A percentile compares a stretch with the other conserved stretches of the same genome.
These are phyloP conservation scores for Enteromius fasciolatus DNA, from an alignment of 2,797 vertebrate genomes.

Conservation along the genomic window DNA sequence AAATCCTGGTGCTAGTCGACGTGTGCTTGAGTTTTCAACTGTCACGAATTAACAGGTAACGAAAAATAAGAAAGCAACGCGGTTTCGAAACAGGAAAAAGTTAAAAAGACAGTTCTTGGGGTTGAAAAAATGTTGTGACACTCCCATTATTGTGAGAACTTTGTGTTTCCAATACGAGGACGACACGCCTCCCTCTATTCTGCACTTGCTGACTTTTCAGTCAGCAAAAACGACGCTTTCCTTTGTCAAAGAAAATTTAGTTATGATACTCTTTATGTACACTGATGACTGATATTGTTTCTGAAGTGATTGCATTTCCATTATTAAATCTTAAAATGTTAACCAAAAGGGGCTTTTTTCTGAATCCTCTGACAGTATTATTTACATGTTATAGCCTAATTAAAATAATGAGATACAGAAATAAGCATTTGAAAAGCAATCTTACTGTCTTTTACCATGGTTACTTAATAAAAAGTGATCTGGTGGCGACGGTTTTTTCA, in stretches of 20 bases:
- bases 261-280: neutral
- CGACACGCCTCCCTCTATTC: constrained; percentile 49
- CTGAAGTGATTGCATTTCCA: neutral
- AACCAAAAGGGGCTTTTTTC: neutral
- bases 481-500: constrained; percentile 37
- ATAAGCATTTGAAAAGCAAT: neutral
- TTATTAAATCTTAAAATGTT: neutral
- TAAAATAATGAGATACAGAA: neutral
- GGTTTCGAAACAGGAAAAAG: neutral
- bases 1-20: neutral
- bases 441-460: neutral
- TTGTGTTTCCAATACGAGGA: neutral
- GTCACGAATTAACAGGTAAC: neutral
- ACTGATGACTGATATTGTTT: neutral
- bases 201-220: neutral
- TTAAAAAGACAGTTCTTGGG: constrained; percentile 5
- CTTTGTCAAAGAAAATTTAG: neutral
- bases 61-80: neutral
- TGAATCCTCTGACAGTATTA: neutral
- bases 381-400: neutral
- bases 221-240: neutral
- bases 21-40: neutral
- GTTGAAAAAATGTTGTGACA: constrained; percentile 38
- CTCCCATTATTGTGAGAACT: constrained; percentile 39
- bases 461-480: constrained; percentile 26